Evolutionary conservation across 2,797 vertebrate species (phyloP).

Genomic region (Tauraco hartlaubi): DNA sequence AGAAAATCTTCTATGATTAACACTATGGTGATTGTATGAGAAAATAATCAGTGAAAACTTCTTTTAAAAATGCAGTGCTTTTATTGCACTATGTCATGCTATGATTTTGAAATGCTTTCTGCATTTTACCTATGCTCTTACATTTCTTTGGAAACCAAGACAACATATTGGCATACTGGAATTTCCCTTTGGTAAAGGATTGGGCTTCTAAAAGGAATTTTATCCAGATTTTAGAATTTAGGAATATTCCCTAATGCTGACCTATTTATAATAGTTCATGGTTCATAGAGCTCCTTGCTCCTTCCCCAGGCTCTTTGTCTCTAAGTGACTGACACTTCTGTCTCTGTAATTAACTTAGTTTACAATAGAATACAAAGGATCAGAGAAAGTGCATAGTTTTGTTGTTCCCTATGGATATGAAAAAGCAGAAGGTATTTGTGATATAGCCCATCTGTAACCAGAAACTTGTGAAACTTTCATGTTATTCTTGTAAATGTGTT

Average conservation of each 20-base stretch:
- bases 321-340: not conserved
- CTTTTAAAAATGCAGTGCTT: not conserved
- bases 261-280: not conserved
- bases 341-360: conserved; percentile 7
- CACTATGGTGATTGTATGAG: not conserved
- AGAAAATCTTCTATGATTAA: not conserved
- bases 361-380: not conserved
- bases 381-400: not conserved
- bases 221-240: not conserved
- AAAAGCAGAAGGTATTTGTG: conserved; percentile 44
- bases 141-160: not conserved
- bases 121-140: not conserved
- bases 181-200: not conserved
- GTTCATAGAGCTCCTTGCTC: not conserved
- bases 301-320: not conserved
- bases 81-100: not conserved
- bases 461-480: conserved; percentile 34
- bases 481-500: conserved; percentile 59
- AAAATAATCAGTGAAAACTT: not conserved
- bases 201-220: not conserved
- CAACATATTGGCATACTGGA: not conserved
- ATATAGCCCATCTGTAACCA: conserved; percentile 53
- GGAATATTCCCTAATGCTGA: not conserved
- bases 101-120: not conserved
- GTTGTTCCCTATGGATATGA: not conserved